Evolutionary conservation across 2,797 vertebrate genomes (phyloP).

Genomic region (Rhabdophis nuchalis): DNA sequence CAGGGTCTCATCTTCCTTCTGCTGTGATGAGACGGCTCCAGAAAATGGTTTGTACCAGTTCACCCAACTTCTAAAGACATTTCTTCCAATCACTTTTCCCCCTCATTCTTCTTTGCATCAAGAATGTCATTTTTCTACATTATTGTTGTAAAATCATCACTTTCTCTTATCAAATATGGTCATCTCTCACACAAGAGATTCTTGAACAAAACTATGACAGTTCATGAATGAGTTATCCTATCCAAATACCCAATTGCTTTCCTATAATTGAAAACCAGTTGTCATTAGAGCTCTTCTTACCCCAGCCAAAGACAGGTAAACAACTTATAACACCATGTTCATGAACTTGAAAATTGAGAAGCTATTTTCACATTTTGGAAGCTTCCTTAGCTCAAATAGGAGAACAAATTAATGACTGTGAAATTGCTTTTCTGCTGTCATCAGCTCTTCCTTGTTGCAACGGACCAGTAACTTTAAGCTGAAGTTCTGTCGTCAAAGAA

Average conservation of each 20-base stretch:
- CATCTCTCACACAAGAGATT: background rate
- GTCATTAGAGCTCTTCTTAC: background rate
- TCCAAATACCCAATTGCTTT: background rate
- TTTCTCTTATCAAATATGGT: background rate
- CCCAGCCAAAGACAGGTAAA: slow-evolving; percentile 8
- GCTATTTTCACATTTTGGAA: slow-evolving; percentile 39
- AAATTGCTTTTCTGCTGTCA: slow-evolving; percentile 35
- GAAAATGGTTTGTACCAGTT: background rate
- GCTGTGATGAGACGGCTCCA: background rate
- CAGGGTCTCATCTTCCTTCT: background rate
- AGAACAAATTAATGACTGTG: slow-evolving; percentile 35
- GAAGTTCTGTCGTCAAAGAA: slow-evolving; percentile 29
- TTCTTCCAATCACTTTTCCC: background rate
- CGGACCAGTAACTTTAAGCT: slow-evolving; percentile 24
- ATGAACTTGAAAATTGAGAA: slow-evolving; percentile 31
- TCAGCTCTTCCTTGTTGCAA: slow-evolving; percentile 26
- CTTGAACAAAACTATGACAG: background rate
- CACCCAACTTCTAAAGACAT: background rate
- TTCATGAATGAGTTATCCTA: background rate
- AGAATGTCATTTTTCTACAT: background rate
- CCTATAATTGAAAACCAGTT: background rate
- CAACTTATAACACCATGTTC: slow-evolving; percentile 28
- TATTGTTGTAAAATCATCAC: background rate
- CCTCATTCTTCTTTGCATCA: background rate
- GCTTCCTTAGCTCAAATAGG: slow-evolving; percentile 9